These are phyloP conservation scores for Eubucco bourcierii DNA, from an alignment of 2,113 vertebrate genomes.

Conservation along the genomic window DNA sequence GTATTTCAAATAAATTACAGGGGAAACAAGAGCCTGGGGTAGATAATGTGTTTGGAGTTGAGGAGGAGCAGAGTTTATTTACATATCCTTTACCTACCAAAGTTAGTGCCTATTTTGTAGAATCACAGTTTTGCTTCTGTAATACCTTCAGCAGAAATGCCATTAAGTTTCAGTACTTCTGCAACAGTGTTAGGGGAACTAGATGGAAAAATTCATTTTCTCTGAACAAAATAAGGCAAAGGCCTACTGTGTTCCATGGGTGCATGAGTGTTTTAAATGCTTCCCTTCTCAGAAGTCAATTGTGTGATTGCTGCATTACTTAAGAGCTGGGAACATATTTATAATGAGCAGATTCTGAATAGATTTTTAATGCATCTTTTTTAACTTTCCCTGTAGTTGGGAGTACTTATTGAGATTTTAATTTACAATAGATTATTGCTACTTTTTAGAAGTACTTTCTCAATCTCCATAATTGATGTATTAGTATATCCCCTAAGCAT, in stretches of 20 bases:
- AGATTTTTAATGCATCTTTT: conserved; percentile 31
- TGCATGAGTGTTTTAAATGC: conserved; percentile 4
- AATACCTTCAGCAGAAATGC: not conserved
- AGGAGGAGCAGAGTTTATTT: not conserved
- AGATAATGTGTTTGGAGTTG: not conserved
- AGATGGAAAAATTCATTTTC: not conserved
- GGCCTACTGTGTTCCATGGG: not conserved
- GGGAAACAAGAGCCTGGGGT: not conserved
- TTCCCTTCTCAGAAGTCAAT: conserved; percentile 48
- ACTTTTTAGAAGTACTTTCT: conserved; percentile 48
- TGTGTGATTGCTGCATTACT: conserved; percentile 45
- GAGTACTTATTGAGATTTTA: conserved; percentile 44
- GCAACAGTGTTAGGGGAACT: not conserved
- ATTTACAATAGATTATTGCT: conserved; percentile 50
- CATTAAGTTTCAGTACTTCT: not conserved
- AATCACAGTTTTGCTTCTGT: not conserved
- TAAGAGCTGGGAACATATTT: conserved; percentile 32
- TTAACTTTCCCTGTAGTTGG: conserved; percentile 39
- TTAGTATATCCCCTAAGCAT: conserved; percentile 48
- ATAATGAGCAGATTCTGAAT: conserved; percentile 41
- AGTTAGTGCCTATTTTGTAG: not conserved
- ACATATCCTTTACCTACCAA: not conserved
- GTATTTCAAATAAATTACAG: not conserved
- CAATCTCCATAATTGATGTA: conserved; percentile 50
- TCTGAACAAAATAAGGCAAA: not conserved